These are phyloP conservation scores for Chloromyia formosa DNA, from an alignment of 2,888 invertebrate genomes.

Conservation along the genomic window DNA sequence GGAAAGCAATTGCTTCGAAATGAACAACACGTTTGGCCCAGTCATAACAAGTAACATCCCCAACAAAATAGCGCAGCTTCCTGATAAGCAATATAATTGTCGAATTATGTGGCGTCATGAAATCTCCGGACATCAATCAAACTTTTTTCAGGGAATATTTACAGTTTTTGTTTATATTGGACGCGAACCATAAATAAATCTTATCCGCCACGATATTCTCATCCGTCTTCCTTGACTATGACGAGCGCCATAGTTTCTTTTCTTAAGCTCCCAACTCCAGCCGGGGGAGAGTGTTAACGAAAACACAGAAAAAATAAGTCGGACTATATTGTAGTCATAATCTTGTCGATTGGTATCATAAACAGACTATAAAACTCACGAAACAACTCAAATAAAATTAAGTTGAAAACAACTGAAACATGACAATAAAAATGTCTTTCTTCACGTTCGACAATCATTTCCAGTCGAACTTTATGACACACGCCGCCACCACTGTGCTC, in stretches of 20 bases:
- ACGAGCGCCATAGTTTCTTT: too few species aligned
- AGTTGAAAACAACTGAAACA: slow-evolving; percentile 9
- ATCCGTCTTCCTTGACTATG: not conserved
- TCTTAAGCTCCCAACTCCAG: too few species aligned
- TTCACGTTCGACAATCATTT: not conserved
- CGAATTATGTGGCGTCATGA: slow-evolving; percentile 1
- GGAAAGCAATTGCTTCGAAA: too few species aligned
- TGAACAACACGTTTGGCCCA: too few species aligned
- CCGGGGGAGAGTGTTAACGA: not conserved
- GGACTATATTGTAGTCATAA: slow-evolving; percentile 11
- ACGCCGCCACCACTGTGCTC: not conserved
- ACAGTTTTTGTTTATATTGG: too few species aligned
- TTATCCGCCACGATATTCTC: not conserved
- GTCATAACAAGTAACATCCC: not conserved
- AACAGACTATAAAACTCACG: slow-evolving; percentile 18
- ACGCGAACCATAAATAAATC: too few species aligned
- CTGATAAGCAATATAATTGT: not conserved
- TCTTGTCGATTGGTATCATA: slow-evolving; percentile 25
- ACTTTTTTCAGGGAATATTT: not conserved
- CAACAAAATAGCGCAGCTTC: not conserved
- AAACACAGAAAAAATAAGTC: not conserved
- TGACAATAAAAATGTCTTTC: slow-evolving; percentile 23
- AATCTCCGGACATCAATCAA: slow-evolving; percentile 1
- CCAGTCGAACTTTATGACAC: not conserved
- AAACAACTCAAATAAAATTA: slow-evolving; percentile 28